Conservation (phyloP, 2,113 vertebrate genomes). For the Narcine bancroftii region DNA sequence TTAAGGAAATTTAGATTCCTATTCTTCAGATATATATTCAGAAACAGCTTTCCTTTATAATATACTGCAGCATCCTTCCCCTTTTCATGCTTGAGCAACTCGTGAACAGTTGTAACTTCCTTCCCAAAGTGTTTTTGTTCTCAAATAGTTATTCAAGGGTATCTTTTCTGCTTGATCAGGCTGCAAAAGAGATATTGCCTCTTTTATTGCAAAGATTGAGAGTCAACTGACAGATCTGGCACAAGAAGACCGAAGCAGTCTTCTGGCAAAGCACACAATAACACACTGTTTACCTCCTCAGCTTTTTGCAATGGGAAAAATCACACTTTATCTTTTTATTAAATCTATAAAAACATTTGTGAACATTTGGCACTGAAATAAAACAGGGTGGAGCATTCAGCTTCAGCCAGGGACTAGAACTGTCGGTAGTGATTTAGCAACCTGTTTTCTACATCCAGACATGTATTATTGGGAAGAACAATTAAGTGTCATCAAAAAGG, state of each 20-base stretch:
- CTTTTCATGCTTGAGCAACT: not conserved
- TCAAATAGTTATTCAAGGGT: conserved; percentile 7
- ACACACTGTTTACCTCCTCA: not conserved
- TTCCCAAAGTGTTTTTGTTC: conserved; percentile 16
- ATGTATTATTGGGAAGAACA: not conserved
- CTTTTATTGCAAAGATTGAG: not conserved
- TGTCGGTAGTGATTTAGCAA: not conserved
- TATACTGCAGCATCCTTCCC: not conserved
- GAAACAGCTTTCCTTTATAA: conserved; percentile 1
- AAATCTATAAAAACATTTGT: not conserved
- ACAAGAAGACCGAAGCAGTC: not conserved
- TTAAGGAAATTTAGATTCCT: conserved; percentile 3
- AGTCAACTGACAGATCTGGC: not conserved
- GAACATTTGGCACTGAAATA: not conserved
- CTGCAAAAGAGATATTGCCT: not conserved
- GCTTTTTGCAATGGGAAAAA: conserved; percentile 17
- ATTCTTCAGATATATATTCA: not conserved
- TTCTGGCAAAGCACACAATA: not conserved
- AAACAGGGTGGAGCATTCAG: not conserved
- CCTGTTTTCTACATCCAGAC: not conserved
- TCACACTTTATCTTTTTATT: not conserved
- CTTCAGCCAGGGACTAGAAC: not conserved
- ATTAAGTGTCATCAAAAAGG: too few species aligned
- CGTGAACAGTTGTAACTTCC: conserved; percentile 12
- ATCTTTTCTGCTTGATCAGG: conserved; percentile 10